Conservation (phyloP, 37 sponge, comb jelly and placozoan genomes). For the Tethya wilhelma region DNA sequence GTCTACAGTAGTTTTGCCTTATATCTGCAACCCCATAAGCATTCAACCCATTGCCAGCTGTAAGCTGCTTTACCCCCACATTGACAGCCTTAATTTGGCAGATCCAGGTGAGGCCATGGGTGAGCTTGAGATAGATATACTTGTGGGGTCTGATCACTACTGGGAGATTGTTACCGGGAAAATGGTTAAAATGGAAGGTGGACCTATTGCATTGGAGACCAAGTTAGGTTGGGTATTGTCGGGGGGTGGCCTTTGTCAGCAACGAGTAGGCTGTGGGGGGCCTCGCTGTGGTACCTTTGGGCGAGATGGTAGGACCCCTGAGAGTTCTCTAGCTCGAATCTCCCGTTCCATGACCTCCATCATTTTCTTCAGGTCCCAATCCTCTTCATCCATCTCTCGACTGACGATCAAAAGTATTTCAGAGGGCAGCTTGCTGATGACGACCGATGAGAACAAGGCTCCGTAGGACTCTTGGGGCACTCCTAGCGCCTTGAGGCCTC, state of each 20-base stretch:
- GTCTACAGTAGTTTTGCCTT: constrained; percentile 15
- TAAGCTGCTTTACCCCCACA: not conserved
- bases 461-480: too few species aligned
- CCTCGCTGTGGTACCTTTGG: not conserved
- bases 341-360: not conserved
- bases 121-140: too few species aligned
- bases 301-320: not conserved
- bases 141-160: constrained; percentile 49
- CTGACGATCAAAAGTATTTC: too few species aligned
- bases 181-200: not conserved
- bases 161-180: too few species aligned
- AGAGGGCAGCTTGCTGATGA: too few species aligned
- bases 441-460: too few species aligned
- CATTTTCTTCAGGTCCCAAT: not conserved
- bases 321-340: not conserved
- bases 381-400: not conserved
- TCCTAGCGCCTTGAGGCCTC: too few species aligned
- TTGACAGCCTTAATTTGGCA: constrained; percentile 12
- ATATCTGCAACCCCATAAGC: constrained; percentile 27
- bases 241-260: not conserved
- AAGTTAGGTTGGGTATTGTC: too few species aligned
- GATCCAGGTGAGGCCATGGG: not conserved
- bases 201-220: constrained; percentile 33
- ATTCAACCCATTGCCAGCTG: not conserved
- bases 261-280: not conserved